These are phyloP conservation scores for Isichthys henryi DNA, from an alignment of 2,113 vertebrate genomes.

Conservation along the genomic window DNA sequence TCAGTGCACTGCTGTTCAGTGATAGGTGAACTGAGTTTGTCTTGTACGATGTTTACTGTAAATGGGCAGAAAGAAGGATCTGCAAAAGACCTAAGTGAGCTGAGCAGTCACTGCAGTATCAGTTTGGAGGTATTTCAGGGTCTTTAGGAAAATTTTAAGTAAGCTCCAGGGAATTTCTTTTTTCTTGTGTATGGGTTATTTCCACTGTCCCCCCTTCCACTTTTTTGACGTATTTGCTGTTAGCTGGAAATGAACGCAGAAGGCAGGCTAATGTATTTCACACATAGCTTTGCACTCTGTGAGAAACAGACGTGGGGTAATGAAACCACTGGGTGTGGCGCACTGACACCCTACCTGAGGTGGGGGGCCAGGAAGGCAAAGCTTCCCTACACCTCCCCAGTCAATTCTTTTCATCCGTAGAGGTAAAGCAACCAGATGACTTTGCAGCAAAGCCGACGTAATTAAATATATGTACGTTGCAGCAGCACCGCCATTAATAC, in stretches of 20 bases:
- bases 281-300: constrained; percentile 31
- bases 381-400: background rate
- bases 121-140: constrained; percentile 60
- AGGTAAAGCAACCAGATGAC: background rate
- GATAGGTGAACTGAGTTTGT: constrained; percentile 70
- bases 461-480: background rate
- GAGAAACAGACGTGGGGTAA: background rate
- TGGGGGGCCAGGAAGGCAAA: background rate
- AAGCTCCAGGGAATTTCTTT: constrained; percentile 42
- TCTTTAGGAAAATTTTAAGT: constrained; percentile 51
- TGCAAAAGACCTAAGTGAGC: constrained; percentile 44
- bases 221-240: constrained; percentile 51
- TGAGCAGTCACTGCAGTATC: constrained; percentile 47
- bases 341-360: background rate
- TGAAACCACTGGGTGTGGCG: constrained; percentile 17
- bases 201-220: constrained; percentile 25
- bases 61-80: constrained; percentile 63
- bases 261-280: constrained; percentile 44
- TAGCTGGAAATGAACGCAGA: constrained; percentile 43
- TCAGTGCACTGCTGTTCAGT: constrained; percentile 62
- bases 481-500: background rate
- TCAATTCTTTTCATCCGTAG: background rate
- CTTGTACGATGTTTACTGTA: constrained; percentile 59
- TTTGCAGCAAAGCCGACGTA: background rate
- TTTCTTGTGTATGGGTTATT: constrained; percentile 43